phyloP scores from a whole-genome alignment of 2,888 invertebrate genomes.

The Halictus ligatus region DNA sequence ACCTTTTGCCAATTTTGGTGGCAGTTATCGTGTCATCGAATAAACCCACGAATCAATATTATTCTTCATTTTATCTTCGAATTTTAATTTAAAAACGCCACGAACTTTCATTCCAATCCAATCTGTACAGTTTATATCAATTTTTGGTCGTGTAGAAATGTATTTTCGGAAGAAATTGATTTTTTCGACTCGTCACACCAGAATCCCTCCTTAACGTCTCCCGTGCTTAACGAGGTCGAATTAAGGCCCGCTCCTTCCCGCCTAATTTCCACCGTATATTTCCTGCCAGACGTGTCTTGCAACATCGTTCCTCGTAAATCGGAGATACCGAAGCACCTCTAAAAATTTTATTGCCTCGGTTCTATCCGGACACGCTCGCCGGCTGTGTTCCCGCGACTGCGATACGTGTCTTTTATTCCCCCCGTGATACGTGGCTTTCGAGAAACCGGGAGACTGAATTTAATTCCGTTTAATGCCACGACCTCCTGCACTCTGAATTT shows the following conservation, averaged over 20 bases:
- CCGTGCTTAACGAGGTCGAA: slow-evolving; percentile 26
- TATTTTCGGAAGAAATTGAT: not conserved
- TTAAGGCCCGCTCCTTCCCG: slow-evolving; percentile 27
- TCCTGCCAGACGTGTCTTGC: slow-evolving; percentile 24
- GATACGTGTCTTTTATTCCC: not conserved
- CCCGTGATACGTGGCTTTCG: slow-evolving; percentile 1
- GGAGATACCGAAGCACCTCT: slow-evolving; percentile 2
- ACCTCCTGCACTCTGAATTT: not conserved
- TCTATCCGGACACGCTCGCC: not conserved
- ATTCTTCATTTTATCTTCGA: too few species aligned
- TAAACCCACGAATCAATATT: too few species aligned
- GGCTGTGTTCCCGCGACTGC: not conserved
- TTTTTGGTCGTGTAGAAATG: not conserved
- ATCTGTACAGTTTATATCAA: too few species aligned
- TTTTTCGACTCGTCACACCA: not conserved
- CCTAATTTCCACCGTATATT: slow-evolving; percentile 39
- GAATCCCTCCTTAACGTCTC: not conserved
- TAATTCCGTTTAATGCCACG: slow-evolving; percentile 13
- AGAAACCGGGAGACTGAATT: slow-evolving; percentile 5
- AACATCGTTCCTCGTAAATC: slow-evolving; percentile 16
- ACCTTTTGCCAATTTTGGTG: too few species aligned
- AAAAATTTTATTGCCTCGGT: slow-evolving; percentile 8
- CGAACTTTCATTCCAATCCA: too few species aligned
- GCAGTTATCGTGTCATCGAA: too few species aligned
- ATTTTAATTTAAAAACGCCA: too few species aligned